A percentile compares a stretch with the other conserved stretches of the same genome.
phyloP scores from a whole-genome alignment of 2,113 vertebrate species.

The Oryzias javanicus region DNA sequence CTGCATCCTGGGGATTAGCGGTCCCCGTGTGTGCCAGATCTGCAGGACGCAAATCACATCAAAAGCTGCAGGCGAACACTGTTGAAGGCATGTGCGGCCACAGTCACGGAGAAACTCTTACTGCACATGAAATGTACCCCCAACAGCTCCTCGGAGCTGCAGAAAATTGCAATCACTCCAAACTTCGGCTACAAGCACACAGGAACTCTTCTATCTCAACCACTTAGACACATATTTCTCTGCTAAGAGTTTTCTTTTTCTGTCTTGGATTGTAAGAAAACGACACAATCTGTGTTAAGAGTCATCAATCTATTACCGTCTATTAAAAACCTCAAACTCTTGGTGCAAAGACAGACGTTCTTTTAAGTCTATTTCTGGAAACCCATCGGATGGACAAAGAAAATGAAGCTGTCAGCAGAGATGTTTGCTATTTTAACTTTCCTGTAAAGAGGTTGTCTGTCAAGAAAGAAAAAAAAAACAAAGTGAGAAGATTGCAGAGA shows the following conservation, averaged over 20 bases:
- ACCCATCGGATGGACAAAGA: too few relatives aligned
- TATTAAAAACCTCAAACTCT: too few relatives aligned
- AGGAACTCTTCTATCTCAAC: not conserved
- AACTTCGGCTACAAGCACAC: not conserved
- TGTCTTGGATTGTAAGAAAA: too few relatives aligned
- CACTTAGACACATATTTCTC: not conserved
- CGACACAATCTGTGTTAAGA: too few relatives aligned
- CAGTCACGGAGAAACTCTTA: conserved; percentile 13
- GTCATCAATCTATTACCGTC: too few relatives aligned
- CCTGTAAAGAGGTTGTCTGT: too few relatives aligned
- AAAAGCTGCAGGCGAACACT: conserved; percentile 1
- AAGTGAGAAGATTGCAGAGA: too few relatives aligned
- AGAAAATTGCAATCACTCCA: conserved; percentile 9
- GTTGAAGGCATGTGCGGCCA: conserved; percentile 9
- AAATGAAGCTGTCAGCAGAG: too few relatives aligned
- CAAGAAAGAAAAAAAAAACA: too few relatives aligned
- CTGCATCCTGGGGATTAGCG: conserved; percentile 33
- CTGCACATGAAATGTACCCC: conserved; percentile 16
- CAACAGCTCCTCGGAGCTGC: not conserved
- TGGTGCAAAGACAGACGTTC: too few relatives aligned
- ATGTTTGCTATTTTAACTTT: too few relatives aligned
- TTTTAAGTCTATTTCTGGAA: too few relatives aligned
- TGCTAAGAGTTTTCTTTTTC: not conserved
- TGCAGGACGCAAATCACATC: conserved; percentile 17
- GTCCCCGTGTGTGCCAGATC: conserved; percentile 12